Percentiles rank a stretch among this genome's conserved stretches.
Conservation (phyloP, 2,888 invertebrate genomes). For the Gibbula magus region DNA sequence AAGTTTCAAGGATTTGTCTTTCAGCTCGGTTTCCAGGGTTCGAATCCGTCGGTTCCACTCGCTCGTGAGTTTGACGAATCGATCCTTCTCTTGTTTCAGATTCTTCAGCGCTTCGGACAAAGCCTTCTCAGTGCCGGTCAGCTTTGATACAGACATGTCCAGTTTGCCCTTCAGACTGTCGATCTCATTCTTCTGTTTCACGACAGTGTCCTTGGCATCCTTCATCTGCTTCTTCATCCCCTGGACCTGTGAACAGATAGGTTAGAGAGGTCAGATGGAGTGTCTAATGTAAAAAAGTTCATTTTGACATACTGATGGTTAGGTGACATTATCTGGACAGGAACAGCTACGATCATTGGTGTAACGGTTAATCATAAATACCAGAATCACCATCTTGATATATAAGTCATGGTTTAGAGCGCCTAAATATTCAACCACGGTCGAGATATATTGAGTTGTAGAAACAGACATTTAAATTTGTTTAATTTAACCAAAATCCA, state of each 20-base stretch:
- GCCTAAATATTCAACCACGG: neutral
- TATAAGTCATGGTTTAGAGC: neutral
- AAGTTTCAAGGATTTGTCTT: conserved; percentile 59
- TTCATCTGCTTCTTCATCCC: conserved; percentile 67
- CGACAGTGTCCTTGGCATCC: conserved; percentile 63
- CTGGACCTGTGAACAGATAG: conserved; percentile 50
- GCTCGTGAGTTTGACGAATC: conserved; percentile 61
- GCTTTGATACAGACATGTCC: conserved; percentile 66
- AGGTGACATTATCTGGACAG: too few relatives aligned
- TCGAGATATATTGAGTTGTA: too few relatives aligned
- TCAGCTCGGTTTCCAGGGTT: conserved; percentile 55
- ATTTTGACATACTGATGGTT: too few relatives aligned
- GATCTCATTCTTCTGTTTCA: conserved; percentile 65
- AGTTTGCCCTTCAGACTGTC: conserved; percentile 65
- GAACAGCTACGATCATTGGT: neutral
- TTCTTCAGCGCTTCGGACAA: conserved; percentile 66
- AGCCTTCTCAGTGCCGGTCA: conserved; percentile 68
- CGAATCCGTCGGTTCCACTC: conserved; percentile 66
- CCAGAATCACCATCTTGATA: too few relatives aligned
- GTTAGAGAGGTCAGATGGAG: neutral
- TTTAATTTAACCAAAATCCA: too few relatives aligned
- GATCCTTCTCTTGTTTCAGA: conserved; percentile 67
- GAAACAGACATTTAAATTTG: too few relatives aligned
- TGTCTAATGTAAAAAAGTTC: too few relatives aligned
- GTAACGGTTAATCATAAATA: too few relatives aligned